Conservation (phyloP, 2,113 vertebrate genomes). For the Papio anubis region DNA sequence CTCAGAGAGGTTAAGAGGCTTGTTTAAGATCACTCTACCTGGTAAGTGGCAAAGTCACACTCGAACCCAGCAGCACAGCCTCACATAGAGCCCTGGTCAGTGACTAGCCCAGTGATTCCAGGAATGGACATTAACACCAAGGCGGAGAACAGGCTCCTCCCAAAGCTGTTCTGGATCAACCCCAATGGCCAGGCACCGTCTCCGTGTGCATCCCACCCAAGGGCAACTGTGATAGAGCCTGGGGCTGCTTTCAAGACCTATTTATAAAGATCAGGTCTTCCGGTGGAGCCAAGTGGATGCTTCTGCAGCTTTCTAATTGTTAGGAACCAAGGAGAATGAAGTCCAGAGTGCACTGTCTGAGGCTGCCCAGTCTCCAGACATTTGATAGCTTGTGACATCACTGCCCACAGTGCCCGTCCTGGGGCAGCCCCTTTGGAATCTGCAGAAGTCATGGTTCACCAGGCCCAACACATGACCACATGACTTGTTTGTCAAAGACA, state of each 20-base stretch:
- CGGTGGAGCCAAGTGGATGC: not conserved
- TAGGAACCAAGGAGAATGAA: conserved; percentile 32
- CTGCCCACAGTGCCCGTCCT: not conserved
- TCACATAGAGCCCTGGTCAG: rapidly evolving
- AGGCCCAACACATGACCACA: not conserved
- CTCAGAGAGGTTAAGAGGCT: not conserved
- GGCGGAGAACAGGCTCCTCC: not conserved
- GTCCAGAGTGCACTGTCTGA: not conserved
- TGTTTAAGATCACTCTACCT: not conserved
- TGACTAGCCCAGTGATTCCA: not conserved
- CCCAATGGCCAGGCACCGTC: not conserved
- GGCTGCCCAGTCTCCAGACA: conserved; percentile 5
- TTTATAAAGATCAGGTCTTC: conserved; percentile 28
- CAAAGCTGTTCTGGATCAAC: conserved; percentile 13
- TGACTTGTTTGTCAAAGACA: not conserved
- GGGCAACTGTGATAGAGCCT: not conserved
- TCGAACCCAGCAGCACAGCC: not conserved
- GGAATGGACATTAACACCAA: rapidly evolving
- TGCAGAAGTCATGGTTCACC: not conserved
- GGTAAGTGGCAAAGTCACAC: too few relatives aligned
- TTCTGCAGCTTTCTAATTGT: conserved; percentile 35
- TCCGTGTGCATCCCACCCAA: not conserved
- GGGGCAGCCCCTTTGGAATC: not conserved
- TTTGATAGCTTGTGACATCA: conserved; percentile 12
- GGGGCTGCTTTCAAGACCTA: not conserved